Evolutionary conservation across 2,113 vertebrate species (phyloP).

Genomic region (Onychostoma macrolepis): DNA sequence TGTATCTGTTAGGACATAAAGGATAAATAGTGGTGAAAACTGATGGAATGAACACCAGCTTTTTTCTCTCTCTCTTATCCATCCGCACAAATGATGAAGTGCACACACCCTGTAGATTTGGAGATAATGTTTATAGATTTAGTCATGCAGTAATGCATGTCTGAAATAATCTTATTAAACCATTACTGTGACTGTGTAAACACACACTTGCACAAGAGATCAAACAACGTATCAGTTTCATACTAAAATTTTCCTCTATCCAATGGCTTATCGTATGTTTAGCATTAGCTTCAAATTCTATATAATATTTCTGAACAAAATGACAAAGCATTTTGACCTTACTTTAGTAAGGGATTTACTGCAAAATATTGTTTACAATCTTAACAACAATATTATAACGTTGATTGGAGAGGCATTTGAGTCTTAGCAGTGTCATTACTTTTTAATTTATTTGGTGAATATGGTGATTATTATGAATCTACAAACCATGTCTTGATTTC

Average conservation of each 20-base stretch:
- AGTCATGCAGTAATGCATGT: constrained; percentile 29
- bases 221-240: constrained; percentile 39
- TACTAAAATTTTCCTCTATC: not conserved
- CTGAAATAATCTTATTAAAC: constrained; percentile 46
- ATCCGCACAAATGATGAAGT: not conserved
- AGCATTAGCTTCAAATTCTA: not conserved
- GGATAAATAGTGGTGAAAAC: not conserved
- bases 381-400: not conserved
- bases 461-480: not conserved
- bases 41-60: not conserved
- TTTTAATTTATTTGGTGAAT: not conserved
- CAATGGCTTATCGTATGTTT: not conserved
- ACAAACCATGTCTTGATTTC: not conserved
- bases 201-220: not conserved
- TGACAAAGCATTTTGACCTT: not conserved
- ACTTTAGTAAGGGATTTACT: not conserved
- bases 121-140: constrained; percentile 36
- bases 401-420: not conserved
- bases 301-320: not conserved
- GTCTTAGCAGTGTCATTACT: not conserved
- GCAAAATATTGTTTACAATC: not conserved
- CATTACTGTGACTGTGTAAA: not conserved
- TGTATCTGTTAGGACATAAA: not conserved
- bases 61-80: not conserved
- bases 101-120: not conserved